Base-by-base conservation (phyloP, 2,888 invertebrate species). In the Latrodectus hesperus region DNA sequence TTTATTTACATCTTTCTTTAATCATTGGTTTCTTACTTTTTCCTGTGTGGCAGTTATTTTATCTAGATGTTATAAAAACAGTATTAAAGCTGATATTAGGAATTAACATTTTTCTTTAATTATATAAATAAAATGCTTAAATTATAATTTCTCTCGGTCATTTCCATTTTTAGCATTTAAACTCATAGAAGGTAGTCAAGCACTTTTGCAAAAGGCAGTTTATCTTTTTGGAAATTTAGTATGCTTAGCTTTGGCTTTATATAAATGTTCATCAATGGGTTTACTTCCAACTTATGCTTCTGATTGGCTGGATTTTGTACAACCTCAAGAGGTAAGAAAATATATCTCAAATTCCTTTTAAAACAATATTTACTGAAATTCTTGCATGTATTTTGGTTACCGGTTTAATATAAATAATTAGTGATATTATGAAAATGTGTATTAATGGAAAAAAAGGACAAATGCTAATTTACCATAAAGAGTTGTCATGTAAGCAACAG, bases 221-320 rank as follows among this genome's bases (percentile, higher is more conserved):
- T 99, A 97, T 92, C 94, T 98, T 90, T 93, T 99, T 90, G 99
- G 99, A 10, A 99, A 99, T 92, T 93, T 98, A 90, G 96, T 97
- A 0, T 98, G 98, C 92, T 95, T 99, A 89, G 95, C 95, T 0
- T 93, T 99, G 90, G 99, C 99, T 49, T 93, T 99, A 67, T 99
- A 99, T 92, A 99, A 99, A 93, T 99, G 99, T 92, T 98, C 99
- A 91, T 97, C 97, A 89, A 99, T 99, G 98, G 99, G 99, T 2
- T 93, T 99, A 51, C 93, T 99, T 81, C 99, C 99, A 1, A 98
- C 98, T 75, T 98, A 99, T 93, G 95, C 98, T 0, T 99, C 99
- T 67, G 99, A 99, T 93, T 99, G 99, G 99, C 93, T 99, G 89
- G 98, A 99, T 81, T 99, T 99, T 94, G 97, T 98, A 81, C 96